Conservation (phyloP, 1,140 invertebrate species). For the Papilio polyxenes region DNA sequence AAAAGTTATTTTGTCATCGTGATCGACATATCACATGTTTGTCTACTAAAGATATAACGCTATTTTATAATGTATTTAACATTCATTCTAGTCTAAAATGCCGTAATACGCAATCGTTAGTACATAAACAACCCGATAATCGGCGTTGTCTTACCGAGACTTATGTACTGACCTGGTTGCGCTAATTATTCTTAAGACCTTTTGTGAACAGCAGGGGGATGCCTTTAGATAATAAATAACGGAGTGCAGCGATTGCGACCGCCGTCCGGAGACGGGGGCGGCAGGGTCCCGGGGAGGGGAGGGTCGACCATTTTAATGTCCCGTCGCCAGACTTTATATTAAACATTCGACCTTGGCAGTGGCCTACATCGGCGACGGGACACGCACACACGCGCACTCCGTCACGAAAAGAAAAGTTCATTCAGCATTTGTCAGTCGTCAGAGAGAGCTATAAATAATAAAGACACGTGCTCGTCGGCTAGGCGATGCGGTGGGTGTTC, state of each 20-base stretch:
- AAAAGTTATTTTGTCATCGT: too few relatives aligned
- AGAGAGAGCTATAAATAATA: conserved; percentile 72
- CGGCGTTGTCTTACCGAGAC: not conserved
- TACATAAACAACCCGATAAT: not conserved
- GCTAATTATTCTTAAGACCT: conserved; percentile 41
- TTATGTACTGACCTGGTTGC: conserved; percentile 45
- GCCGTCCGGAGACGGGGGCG: conserved; percentile 59
- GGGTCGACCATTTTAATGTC: conserved; percentile 79
- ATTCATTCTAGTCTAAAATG: not conserved
- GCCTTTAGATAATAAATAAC: conserved; percentile 79
- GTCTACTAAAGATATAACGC: not conserved
- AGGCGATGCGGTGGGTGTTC: conserved; percentile 36
- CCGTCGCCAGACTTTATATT: conserved; percentile 80
- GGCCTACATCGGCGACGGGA: conserved; percentile 78
- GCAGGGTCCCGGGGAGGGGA: conserved; percentile 72
- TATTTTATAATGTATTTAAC: too few relatives aligned
- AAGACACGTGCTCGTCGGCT: conserved; percentile 64
- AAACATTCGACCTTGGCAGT: conserved; percentile 80
- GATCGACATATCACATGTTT: too few relatives aligned
- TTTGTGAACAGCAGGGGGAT: conserved; percentile 59
- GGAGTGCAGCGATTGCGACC: conserved; percentile 79
- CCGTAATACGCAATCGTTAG: not conserved
- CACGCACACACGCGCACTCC: conserved; percentile 74
- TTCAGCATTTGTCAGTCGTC: conserved; percentile 71
- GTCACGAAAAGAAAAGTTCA: conserved; percentile 78